These are phyloP conservation scores for Cydia amplana DNA, from an alignment of 1,140 invertebrate genomes.

Conservation along the genomic window DNA sequence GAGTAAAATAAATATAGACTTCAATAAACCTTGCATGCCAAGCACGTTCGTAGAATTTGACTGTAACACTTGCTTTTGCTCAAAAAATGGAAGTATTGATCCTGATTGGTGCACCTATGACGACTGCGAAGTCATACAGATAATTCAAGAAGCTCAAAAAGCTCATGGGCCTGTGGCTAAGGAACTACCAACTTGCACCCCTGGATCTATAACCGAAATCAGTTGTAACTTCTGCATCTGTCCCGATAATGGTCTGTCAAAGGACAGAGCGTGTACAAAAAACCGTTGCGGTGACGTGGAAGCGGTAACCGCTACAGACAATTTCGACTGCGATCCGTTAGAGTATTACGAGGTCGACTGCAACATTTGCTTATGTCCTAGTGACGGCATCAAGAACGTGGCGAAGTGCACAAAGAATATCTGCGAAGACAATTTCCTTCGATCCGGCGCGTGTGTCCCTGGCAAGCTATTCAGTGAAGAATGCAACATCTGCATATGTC, in stretches of 20 bases:
- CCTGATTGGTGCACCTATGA: constrained; percentile 71
- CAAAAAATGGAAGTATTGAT: constrained; percentile 63
- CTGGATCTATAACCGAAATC: constrained; percentile 59
- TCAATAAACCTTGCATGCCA: constrained; percentile 53
- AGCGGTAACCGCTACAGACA: constrained; percentile 38
- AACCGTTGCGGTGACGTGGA: constrained; percentile 52
- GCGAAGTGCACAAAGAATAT: constrained; percentile 64
- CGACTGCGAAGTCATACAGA: constrained; percentile 60
- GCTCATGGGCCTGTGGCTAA: constrained; percentile 25
- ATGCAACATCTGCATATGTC: constrained; percentile 77
- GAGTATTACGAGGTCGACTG: constrained; percentile 69
- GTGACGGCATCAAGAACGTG: constrained; percentile 65
- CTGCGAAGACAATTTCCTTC: constrained; percentile 61
- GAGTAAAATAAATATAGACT: constrained; percentile 43
- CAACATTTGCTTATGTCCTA: constrained; percentile 66
- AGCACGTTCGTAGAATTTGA: constrained; percentile 63
- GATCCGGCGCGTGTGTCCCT: constrained; percentile 58
- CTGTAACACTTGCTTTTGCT: constrained; percentile 70
- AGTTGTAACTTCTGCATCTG: constrained; percentile 72
- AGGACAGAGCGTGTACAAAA: constrained; percentile 61
- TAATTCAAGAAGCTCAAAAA: constrained; percentile 52
- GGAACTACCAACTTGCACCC: constrained; percentile 43
- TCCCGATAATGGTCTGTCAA: constrained; percentile 52
- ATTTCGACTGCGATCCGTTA: constrained; percentile 64
- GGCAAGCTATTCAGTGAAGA: constrained; percentile 69